Base-by-base conservation (phyloP, 2,797 vertebrate genomes). In the Florisuga fusca region DNA sequence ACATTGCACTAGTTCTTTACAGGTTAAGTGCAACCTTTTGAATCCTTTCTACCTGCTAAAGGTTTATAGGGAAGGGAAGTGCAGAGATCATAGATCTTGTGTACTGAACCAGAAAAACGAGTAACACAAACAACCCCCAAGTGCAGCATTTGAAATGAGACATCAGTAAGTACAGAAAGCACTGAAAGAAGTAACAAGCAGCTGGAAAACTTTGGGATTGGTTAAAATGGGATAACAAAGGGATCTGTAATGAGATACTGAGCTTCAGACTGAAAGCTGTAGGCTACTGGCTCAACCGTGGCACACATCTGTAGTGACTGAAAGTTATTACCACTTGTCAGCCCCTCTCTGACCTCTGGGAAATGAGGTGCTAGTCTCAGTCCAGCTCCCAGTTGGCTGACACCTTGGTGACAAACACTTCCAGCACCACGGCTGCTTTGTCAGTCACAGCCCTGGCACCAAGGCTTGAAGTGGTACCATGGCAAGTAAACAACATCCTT, bases 271-370 rank as follows among this genome's bases (percentile, higher is more conserved):
- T 46, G 84, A 27, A 68, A 74, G 80, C 79, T 57, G 50, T 1
- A 62, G 50, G 62, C 83, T 84, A 6, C 10, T 33, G 75, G 45
- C 82, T 89, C 72, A 48, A 54, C 26, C 74, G 3, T 7, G 69
- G 72, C 77, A 62, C 67, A 23, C 17, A 5, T 12, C 77, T 25
- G 86, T 29, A 59, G 68, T 14, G 57, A 31, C 55, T 74, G 84
- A 21, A 41, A 69, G n/a, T 59, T 59, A 50, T 93, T 92, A 45
- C 27, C 64, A 1, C 69, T 12, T 55, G 63, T 20, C 89, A 90
- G 83, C 91, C 78, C 54, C 86, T 59, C 67, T 64, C 48, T 94
- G 94, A 85, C 91, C 89, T 71, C 75, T 15, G 50, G 21, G 72
- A 41, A 84, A 72, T 80, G 79, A 94, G 92, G 46, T 34, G 81